phyloP scores from a whole-genome alignment of 2,888 invertebrate genomes.

The Meta bourneti region DNA sequence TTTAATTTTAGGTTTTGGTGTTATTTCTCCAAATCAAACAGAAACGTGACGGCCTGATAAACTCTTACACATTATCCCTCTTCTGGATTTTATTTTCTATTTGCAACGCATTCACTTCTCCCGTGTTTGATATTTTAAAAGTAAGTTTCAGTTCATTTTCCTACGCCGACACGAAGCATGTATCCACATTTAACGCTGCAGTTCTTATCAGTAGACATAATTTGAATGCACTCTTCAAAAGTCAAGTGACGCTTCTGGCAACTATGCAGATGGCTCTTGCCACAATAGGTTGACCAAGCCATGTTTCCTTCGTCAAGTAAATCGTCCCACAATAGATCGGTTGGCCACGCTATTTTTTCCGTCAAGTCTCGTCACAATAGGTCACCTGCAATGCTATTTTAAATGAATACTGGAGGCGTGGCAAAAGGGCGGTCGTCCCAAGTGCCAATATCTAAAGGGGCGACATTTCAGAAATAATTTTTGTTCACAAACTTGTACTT shows the following conservation, averaged over 20 bases:
- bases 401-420: too few relatives aligned
- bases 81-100: conserved; percentile 38
- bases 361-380: not conserved
- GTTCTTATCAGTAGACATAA: not conserved
- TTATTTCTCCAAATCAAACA: conserved; percentile 41
- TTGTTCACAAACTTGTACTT: too few relatives aligned
- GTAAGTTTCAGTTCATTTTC: conserved; percentile 5
- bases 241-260: not conserved
- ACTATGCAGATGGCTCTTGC: not conserved
- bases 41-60: conserved; percentile 14
- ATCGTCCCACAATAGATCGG: not conserved
- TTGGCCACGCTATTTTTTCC: not conserved
- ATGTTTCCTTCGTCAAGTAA: not conserved
- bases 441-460: too few relatives aligned
- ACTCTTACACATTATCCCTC: conserved; percentile 33
- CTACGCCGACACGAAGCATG: not conserved
- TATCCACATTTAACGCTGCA: too few relatives aligned
- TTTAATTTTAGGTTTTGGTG: conserved; percentile 9
- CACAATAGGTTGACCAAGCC: not conserved
- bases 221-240: not conserved
- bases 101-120: conserved; percentile 19
- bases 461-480: too few relatives aligned
- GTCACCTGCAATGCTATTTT: too few relatives aligned
- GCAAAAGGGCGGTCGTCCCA: too few relatives aligned
- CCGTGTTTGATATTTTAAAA: conserved; percentile 25